Evolutionary conservation across 2,888 invertebrate species (phyloP).

Genomic region (Mythimna albipuncta): DNA sequence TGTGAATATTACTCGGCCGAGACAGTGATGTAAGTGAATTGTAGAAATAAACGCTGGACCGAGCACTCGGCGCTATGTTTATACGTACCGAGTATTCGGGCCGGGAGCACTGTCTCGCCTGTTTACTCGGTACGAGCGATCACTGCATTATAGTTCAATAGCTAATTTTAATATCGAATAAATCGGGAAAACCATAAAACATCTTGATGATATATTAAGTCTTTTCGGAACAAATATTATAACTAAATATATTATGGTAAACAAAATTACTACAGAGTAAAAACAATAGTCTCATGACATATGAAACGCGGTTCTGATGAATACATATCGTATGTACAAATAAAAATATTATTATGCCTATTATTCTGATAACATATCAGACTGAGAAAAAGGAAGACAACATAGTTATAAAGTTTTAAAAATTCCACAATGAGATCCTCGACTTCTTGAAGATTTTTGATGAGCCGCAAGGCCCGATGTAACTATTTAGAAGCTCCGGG

Average conservation of each 20-base stretch:
- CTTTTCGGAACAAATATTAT: constrained; percentile 3
- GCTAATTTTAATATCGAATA: constrained; percentile 20
- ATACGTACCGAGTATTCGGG: no score
- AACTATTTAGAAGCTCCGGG: no score
- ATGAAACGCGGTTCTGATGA: not conserved
- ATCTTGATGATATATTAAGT: constrained; percentile 11
- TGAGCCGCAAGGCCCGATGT: no score
- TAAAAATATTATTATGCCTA: constrained; percentile 8
- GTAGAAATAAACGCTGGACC: no score
- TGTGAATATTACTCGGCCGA: no score
- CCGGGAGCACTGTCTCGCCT: no score
- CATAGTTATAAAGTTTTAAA: not conserved
- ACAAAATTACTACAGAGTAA: not conserved
- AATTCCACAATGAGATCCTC: not conserved
- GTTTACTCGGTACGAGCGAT: no score
- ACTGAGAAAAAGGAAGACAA: not conserved
- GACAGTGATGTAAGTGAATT: no score
- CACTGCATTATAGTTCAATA: no score
- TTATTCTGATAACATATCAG: not conserved
- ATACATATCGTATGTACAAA: constrained; percentile 23
- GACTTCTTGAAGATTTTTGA: not conserved
- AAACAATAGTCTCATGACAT: not conserved
- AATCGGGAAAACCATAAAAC: not conserved
- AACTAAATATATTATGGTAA: constrained; percentile 26
- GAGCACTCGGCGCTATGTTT: no score